Evolutionary conservation across 2,113 vertebrate genomes (phyloP).

Genomic region (Apus apus): DNA sequence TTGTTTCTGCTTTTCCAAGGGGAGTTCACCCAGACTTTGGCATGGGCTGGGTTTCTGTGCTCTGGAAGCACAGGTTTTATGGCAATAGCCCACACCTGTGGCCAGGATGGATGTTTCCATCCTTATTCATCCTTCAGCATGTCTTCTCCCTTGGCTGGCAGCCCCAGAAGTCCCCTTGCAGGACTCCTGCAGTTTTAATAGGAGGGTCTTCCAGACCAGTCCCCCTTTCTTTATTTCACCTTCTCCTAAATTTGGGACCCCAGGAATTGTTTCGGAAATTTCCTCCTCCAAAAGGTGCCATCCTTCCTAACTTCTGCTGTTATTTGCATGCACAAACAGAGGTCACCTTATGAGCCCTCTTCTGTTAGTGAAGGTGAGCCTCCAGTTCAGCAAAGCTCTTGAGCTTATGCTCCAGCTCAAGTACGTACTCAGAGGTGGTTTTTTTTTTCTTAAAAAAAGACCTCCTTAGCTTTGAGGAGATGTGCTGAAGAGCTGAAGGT

Average conservation of each 20-base stretch:
- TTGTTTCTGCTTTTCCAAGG: not conserved
- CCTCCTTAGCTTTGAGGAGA: not conserved
- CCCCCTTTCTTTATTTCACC: not conserved
- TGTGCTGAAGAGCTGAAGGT: not conserved
- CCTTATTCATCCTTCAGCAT: not conserved
- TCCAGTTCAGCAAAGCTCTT: not conserved
- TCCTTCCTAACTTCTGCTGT: not conserved
- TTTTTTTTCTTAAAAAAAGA: not conserved
- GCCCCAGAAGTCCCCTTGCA: not conserved
- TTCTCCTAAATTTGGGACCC: not conserved
- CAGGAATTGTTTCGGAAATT: not conserved
- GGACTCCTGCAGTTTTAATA: not conserved
- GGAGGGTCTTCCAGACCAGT: not conserved
- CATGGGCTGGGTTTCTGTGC: not conserved
- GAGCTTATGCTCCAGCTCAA: not conserved
- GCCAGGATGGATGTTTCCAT: not conserved
- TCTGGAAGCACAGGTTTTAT: not conserved
- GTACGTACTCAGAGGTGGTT: not conserved
- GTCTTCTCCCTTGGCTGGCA: not conserved
- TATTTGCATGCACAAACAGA: accelerated
- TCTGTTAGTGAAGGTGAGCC: not conserved
- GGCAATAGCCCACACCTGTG: not conserved
- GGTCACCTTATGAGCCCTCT: not conserved
- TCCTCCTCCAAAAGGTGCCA: not conserved
- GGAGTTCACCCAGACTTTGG: not conserved